phyloP scores from a whole-genome alignment of 2,113 vertebrate species.

The Indicator maculatus region DNA sequence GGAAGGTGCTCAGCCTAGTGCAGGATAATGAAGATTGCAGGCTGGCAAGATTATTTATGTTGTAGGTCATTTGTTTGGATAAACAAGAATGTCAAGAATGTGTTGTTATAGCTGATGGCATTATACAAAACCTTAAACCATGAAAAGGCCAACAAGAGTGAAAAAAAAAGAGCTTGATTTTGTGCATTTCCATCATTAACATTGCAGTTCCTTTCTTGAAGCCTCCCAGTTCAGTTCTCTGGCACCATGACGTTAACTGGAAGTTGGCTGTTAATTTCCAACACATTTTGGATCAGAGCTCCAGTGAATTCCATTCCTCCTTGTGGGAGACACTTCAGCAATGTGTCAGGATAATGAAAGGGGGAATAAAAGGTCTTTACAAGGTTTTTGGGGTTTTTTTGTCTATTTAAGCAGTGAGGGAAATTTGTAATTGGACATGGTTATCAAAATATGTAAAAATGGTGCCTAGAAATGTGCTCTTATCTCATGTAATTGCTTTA shows the following conservation, averaged over 20 bases:
- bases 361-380: neutral
- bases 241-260: neutral
- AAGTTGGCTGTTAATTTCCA: neutral
- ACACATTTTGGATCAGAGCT: neutral
- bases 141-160: neutral
- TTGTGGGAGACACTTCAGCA: neutral
- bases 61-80: neutral
- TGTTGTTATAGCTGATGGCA: neutral
- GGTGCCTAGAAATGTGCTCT: slow-evolving; percentile 33
- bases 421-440: slow-evolving; percentile 3
- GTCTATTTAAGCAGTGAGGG: neutral
- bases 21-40: neutral
- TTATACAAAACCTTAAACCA: neutral
- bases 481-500: slow-evolving; percentile 43
- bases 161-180: neutral
- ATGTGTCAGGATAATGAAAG: neutral
- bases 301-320: slow-evolving; percentile 8
- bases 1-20: neutral
- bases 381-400: neutral
- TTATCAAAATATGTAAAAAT: slow-evolving; percentile 44
- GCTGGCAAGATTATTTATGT: neutral
- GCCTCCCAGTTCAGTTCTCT: neutral
- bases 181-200: neutral
- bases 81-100: neutral
- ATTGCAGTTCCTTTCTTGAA: neutral